Base-by-base conservation (phyloP, 1,140 invertebrate species). In the Psix sp. region DNA sequence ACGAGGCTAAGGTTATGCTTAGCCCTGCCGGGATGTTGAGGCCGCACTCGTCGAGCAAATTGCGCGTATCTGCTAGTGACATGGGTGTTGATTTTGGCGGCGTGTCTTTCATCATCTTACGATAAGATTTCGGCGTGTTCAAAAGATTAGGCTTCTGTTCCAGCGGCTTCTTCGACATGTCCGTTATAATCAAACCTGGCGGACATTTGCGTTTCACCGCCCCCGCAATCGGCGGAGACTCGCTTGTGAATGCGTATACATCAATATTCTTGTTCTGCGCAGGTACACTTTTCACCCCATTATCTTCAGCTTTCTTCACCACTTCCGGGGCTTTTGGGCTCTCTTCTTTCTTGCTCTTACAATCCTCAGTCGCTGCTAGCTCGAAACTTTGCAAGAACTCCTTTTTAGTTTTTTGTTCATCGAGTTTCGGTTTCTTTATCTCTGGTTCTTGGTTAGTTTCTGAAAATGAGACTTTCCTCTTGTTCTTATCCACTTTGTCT, bases 11-110 rank as follows among this genome's bases (percentile, higher is more conserved):
- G 0, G 84, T 86, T 57, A 86, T 86, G 26, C 83, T 85, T 9
- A 86, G 65, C 48, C 84, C 84, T 0, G 83, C 81, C 0, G 84
- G 84, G 31, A 86, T 86, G 18, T 84, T 86, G 4, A 86, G 36
- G 0, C 83, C 84, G 11, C 83, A 86, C n/a, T 79, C 82, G 1
- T 85, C 82, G 0, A 86, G 35, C 0, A 86, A 45, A 17, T 80
- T 83, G 13, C 79, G 54, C 0, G 84, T 85, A 0, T 85, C 66
- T 68, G 17, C 70, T 60, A 7, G 45, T 62, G 26, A 83, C 57
- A 36, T 48, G 18, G 72, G 31, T 0, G 42, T 0, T 38, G 11
- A 20, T 54, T 2, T 74, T 42, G n/a, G n/a, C n/a, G n/a, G n/a
- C 1, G 31, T 10, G 5, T 75, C 65, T n/a, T 73, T 74, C 54